Conservation (phyloP, 2,888 invertebrate genomes). For the Torymus texanus region DNA sequence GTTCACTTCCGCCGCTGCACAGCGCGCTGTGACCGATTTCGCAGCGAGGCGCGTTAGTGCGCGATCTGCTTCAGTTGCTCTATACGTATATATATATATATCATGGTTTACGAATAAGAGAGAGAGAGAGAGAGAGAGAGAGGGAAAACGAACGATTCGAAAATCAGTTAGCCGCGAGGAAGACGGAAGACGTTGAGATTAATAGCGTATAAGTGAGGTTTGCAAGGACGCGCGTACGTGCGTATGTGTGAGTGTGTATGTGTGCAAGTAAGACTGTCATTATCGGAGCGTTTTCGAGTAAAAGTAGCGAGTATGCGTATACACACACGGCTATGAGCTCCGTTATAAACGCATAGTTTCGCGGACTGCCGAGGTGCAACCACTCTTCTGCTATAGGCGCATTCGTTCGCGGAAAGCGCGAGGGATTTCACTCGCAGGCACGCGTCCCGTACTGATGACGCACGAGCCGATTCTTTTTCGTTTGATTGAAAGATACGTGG, state of each 20-base stretch:
- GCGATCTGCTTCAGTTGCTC: constrained; percentile 12
- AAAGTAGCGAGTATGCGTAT: constrained; percentile 1
- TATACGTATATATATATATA: no score
- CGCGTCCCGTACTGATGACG: not conserved
- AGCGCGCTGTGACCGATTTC: not conserved
- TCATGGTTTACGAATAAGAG: not conserved
- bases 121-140: constrained; percentile 22
- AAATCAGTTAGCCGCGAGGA: not conserved
- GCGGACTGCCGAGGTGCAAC: not conserved
- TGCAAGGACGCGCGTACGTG: not conserved
- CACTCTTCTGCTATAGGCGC: no score
- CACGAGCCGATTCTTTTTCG: not conserved
- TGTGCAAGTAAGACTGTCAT: not conserved
- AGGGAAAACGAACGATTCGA: constrained; percentile 12
- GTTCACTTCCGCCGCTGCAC: constrained; percentile 19
- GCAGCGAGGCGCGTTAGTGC: not conserved
- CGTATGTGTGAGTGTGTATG: not conserved
- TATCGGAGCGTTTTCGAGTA: constrained; percentile 15
- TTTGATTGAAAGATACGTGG: not conserved
- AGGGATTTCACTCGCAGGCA: no score
- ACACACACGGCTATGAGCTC: no score
- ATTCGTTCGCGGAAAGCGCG: no score
- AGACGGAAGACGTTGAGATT: constrained; percentile 28
- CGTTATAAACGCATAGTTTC: constrained; percentile 6
- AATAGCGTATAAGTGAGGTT: constrained; percentile 1